Evolutionary conservation across 2,888 invertebrate species (phyloP), one percentile per base, ranked within the genome.

Genomic region (Drosophila mettleri): DNA sequence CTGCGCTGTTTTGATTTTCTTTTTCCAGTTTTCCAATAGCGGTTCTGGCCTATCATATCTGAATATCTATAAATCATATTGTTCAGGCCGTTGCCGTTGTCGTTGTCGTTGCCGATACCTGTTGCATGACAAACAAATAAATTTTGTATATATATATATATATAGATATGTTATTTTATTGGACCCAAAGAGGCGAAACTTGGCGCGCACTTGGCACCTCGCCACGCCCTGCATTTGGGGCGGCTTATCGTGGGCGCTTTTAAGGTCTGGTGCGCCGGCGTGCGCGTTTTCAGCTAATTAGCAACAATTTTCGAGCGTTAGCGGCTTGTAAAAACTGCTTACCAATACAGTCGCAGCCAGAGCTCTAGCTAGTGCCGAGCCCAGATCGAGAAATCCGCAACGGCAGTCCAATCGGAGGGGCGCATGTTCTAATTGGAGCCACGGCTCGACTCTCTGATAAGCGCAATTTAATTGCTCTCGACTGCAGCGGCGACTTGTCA

Each of bases 291-390:
- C 76, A 69, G 59, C 85, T 88, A 85, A 85, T 85, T 85, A 85
- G 89, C 85, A 84, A 65, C 84, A 83, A 84, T 88, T 85, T 85
- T 74, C 73, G 83, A 83, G 45, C 80, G 81, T 85, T 85, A 85
- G 88, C 89, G 84, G 85, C 89, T 85, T 88, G 85, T 85, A 85
- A 85, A 85, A 85, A 80, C 74, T 69, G 80, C 88, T 78, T 84
- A 88, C 78, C 80, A 75, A 74, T 57, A 64, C 43, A 46, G 20
- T 1, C 31, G 33, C 4, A 43, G 22, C 34, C 16, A 51, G 8
- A 48, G 18, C 46, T 16, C 54, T 39, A 61, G 54, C 59, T 63
- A 51, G 24, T 20, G 3, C 45, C 29, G 38, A 18, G 29, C 45
- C 45, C 27, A 52, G 36, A 9, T 16, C 16, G 43, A 45, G 43